Conservation (phyloP, 2,797 vertebrate species). For the Gorsachius magnificus region DNA sequence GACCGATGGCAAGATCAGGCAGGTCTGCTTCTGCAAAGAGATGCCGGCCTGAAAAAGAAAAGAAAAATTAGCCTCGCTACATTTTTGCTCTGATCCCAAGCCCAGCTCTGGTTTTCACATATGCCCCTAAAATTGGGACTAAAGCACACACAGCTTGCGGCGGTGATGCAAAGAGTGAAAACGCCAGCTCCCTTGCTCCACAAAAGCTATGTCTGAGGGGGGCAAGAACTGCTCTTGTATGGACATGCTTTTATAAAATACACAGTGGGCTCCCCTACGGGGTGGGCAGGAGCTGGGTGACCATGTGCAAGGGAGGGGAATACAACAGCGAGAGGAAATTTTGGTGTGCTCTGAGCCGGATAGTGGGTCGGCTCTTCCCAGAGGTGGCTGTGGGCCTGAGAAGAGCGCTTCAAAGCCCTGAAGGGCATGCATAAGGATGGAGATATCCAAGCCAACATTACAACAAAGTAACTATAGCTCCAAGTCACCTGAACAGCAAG, state of each 20-base stretch:
- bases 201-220: not conserved
- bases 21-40: constrained; percentile 80
- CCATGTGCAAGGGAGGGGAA: not conserved
- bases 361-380: not conserved
- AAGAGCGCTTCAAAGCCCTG: not conserved
- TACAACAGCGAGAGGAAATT: not conserved
- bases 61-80: not conserved
- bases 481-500: not conserved
- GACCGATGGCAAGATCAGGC: constrained; percentile 86
- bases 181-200: not conserved
- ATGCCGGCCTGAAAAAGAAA: constrained; percentile 82
- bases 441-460: not conserved
- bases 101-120: not conserved
- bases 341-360: not conserved
- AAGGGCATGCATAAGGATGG: not conserved
- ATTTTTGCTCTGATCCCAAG: not conserved
- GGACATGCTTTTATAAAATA: not conserved
- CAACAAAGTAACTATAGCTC: constrained; percentile 8
- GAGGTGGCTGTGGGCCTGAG: not conserved
- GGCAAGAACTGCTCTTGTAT: not conserved
- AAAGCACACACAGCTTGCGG: not conserved
- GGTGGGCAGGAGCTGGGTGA: not conserved
- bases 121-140: not conserved
- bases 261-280: rapidly evolving
- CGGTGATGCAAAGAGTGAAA: not conserved